Evolutionary conservation across 2,888 invertebrate species (phyloP), one percentile per base, ranked within the genome.

Genomic region (Oeneis ivallda): DNA sequence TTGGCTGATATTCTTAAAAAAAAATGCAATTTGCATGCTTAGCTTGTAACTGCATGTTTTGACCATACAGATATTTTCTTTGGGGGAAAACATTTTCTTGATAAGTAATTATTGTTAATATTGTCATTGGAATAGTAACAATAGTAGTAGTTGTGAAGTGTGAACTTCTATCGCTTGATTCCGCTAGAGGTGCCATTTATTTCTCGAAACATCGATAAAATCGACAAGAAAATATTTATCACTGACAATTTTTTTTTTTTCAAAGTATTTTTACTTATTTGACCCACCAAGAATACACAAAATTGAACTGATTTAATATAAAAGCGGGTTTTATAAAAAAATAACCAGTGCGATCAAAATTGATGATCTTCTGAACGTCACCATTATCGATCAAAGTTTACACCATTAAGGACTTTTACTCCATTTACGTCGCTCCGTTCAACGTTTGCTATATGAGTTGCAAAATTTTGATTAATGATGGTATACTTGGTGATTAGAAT

Each of bases 391-490:
- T 56, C 34, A n/a, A 34, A 66, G 41, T 37, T 39, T 37, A 50
- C 45, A 64, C 57, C 62, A 71, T 68, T 54, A 65, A 59, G 63
- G 54, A 69, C 66, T 70, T 78, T 80, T 77, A 77, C 76, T 77
- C 79, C 80, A 83, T 84, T 83, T 83, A 73, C 74, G 82, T 80
- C 80, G 68, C 65, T 62, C 61, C 49, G 63, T 62, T 66, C 66
- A 76, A 70, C 71, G 62, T 68, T 68, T 64, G 66, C 65, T 65
- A 66, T 72, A 70, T 78, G 79, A 79, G 70, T 78, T 68, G 75
- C 76, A 65, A 74, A 77, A 82, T 80, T 80, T 76, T 82, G 84
- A 88, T 87, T 83, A 82, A 88, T 86, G 86, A 83, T 80, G 56
- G 53, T 19, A 32, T 50, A 50, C 34, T 39, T 8, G n/a, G 11